Base-by-base conservation (phyloP, 2,113 vertebrate species). In the Hipposideros armiger region DNA sequence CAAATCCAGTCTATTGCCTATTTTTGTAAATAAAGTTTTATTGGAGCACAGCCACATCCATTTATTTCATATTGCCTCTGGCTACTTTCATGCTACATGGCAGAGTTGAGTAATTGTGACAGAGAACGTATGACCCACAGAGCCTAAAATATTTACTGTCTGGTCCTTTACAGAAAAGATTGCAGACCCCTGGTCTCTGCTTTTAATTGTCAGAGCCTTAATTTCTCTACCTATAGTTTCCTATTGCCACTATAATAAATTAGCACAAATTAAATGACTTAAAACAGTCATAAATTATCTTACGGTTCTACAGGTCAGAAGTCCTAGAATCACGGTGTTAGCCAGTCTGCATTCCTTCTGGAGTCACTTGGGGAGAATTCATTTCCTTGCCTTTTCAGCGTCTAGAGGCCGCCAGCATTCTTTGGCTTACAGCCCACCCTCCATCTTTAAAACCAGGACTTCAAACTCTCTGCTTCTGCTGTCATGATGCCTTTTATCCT, bases 1-100 rank as follows among this genome's bases (percentile, higher is more conserved):
- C 19, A 32, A 87, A 83, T 16, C 11, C 26, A 77, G 60, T 32
- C n/a, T 83, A 60, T 15, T 11, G 10, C 30, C 14, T 82, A 50
- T 58, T 83, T 91, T 82, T 93, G 14, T 50, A 89, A 88, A 95
- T 88, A 95, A 94, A 90, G 77, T 67, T 95, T 95, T 69, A 86
- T 67, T 81, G 80, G 64, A 73, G 83, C 13, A 87, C 3, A 42
- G 56, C 45, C 93, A 92, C 1, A 28, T 16, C 26, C 47, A 5
- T 20, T 83, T 85, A 36, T 70, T 70, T 73, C 6, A 17, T 67
- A 69, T 4, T 77, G 22, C 82, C n/a, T 88, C 36, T 22, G 15
- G 40, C 52, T 50, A 58, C 7, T 81, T 92, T 87, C 17, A 47
- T n/a, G 69, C 67, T 77, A 40, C 26, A 74, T 2, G 7, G 30